Evolutionary conservation across 2,113 vertebrate genomes (phyloP), one percentile per base, ranked within the genome.

Genomic region (Eurystomus gularis): DNA sequence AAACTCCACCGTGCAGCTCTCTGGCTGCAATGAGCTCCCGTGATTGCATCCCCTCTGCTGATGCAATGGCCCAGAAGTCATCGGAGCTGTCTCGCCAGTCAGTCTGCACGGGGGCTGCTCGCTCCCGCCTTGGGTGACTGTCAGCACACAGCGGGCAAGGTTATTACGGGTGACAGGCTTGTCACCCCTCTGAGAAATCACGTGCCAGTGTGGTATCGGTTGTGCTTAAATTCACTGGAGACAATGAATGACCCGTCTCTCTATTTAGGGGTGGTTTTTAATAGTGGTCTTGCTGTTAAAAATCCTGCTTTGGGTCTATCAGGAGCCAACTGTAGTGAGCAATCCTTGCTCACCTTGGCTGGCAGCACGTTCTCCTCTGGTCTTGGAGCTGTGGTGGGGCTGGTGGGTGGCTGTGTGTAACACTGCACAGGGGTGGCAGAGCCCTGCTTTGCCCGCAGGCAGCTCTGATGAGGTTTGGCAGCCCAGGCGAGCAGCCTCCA

Each of bases 391-490:
- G 0, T 0, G 1, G 24, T 52, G 72, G 25, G 69, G 92, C 62
- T 33, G 80, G 76, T 64, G 69, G 80, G 77, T 44, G 86, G 31
- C 83, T 35, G 60, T 31, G 64, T 54, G 48, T 49, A 6, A 29
- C 0, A 13, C 69, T 81, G 42, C 9, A 8, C 0, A 0, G 77
- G 42, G 84, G 89, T 82, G 77, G 69, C 94, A 77, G 71, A 73
- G 94, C 76, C 58, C 58, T 3, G 31, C 82, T 93, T 24, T 68
- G 78, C 81, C 90, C 0, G 0, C 66, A 16, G 86, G 83, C 86
- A 60, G 86, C 95, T 94, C 86, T 96, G 91, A 95, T 86, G 95
- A 91, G 84, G 52, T 85, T 76, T 96, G 89, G 91, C 93, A 93
- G 87, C 66, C 7, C 84, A 80, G 84, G 91, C 91, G 61, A 95